These are phyloP conservation scores for Muscicapa comitata DNA, from an alignment of 2,797 vertebrate species.

Conservation along the genomic window DNA sequence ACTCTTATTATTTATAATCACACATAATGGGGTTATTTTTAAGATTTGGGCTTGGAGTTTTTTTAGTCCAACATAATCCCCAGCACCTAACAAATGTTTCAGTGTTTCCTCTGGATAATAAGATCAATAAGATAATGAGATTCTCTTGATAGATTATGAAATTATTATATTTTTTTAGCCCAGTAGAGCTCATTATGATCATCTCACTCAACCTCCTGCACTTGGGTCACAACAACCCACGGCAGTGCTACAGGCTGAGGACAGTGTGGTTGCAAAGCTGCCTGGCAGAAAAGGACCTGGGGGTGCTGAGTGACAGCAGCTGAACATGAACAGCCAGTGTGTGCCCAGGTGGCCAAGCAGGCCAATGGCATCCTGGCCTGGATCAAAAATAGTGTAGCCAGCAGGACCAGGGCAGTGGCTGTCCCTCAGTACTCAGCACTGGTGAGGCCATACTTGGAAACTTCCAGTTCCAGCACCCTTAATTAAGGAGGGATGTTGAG, in stretches of 20 bases:
- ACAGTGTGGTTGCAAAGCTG: accelerated
- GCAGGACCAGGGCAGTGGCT: background rate
- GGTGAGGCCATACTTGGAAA: background rate
- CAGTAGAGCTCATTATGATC: background rate
- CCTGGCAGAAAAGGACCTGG: background rate
- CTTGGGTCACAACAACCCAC: background rate
- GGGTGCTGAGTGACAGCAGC: accelerated
- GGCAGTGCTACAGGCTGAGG: background rate
- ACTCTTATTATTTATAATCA: background rate
- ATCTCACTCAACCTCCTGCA: background rate
- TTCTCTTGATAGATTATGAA: background rate
- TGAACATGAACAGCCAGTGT: background rate
- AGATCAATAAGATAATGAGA: background rate
- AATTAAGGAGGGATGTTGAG: background rate
- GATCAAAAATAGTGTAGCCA: background rate
- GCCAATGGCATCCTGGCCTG: background rate
- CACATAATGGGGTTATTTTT: background rate
- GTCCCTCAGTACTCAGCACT: accelerated
- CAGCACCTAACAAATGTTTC: background rate
- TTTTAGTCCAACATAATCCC: background rate
- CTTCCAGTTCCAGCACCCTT: background rate
- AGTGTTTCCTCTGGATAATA: background rate
- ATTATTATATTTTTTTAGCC: background rate
- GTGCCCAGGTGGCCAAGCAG: background rate
- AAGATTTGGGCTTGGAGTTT: background rate